Evolutionary conservation across 2,888 invertebrate genomes (phyloP), one percentile per base, ranked within the genome.

Genomic region (Gymnosoma rotundatum): DNA sequence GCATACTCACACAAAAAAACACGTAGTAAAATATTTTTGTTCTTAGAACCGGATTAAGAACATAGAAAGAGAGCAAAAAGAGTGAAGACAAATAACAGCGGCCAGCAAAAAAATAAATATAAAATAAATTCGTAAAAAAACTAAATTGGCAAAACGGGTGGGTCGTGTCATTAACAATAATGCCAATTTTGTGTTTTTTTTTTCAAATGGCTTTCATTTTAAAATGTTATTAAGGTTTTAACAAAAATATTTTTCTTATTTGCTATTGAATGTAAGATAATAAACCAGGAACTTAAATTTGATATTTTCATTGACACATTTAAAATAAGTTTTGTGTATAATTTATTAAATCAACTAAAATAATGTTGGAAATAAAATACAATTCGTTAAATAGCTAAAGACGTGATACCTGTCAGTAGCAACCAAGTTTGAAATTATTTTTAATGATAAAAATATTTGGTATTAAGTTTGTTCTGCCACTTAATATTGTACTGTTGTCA

Each of bases 121-220:
- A 61, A 61, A 78, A 64, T 25, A 74, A 66, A 54, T 61, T 61
- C 32, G 48, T 56, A 14, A 18, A 63, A 73, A 61, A 73, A 73
- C n/a, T 52, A 79, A 73, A 74, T 83, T 83, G 78, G 72, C 67
- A 78, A 67, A 76, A 70, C 70, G 82, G 64, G 81, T 82, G 72
- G 76, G 76, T 82, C 36, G 66, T 63, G 69, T 32, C 58, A 63
- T 56, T 63, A 61, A 48, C 64, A 70, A 72, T 79, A 72, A 48
- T 79, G 79, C 79, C 79, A 79, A 72, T 18, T 58, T 69, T 45
- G 79, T 66, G 64, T 18, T 79, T 78, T 38, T 38, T 21, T 10
- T 36, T n/a, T n/a, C n/a, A n/a, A 54, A 52, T 74, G 54, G 25
- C 64, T 74, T 63, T 48, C n/a, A 7, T 48, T 56, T 45, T 32